Conservation (phyloP, 1,140 invertebrate species). For the Apis laboriosa region DNA sequence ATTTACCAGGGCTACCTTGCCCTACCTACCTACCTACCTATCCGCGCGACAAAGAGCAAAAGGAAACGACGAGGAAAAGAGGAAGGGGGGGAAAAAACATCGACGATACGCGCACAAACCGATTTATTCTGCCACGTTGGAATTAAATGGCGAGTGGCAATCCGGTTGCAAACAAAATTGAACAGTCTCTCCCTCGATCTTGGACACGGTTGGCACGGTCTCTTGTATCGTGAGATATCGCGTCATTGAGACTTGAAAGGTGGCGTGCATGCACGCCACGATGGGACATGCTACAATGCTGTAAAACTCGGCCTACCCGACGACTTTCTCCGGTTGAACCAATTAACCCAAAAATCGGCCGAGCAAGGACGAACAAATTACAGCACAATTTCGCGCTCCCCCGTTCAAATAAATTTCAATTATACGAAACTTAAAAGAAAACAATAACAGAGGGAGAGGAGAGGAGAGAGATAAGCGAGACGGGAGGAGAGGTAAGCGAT, state of each 20-base stretch:
- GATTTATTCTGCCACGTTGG: not conserved
- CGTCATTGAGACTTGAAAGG: not conserved
- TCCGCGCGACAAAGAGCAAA: too few relatives aligned
- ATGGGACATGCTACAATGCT: not conserved
- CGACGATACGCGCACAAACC: not conserved
- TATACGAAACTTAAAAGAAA: constrained; percentile 1
- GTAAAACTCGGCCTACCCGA: not conserved
- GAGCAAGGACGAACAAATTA: not conserved
- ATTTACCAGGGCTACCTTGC: constrained; percentile 20
- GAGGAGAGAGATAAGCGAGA: not conserved
- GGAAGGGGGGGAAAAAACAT: not conserved
- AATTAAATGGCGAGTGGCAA: too few relatives aligned
- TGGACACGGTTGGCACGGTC: not conserved
- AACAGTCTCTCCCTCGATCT: too few relatives aligned
- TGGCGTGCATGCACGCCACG: too few relatives aligned
- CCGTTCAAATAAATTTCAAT: constrained; percentile 36
- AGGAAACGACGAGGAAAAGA: not conserved
- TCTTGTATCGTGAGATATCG: too few relatives aligned
- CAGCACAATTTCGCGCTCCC: too few relatives aligned
- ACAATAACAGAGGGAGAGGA: constrained; percentile 3
- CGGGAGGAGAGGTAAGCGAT: not conserved
- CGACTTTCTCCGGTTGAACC: constrained; percentile 30
- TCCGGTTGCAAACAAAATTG: too few relatives aligned
- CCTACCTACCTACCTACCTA: not conserved
- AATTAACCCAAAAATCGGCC: constrained; percentile 34